Conservation (phyloP, 2,888 invertebrate species). For the Macaria liturata region DNA sequence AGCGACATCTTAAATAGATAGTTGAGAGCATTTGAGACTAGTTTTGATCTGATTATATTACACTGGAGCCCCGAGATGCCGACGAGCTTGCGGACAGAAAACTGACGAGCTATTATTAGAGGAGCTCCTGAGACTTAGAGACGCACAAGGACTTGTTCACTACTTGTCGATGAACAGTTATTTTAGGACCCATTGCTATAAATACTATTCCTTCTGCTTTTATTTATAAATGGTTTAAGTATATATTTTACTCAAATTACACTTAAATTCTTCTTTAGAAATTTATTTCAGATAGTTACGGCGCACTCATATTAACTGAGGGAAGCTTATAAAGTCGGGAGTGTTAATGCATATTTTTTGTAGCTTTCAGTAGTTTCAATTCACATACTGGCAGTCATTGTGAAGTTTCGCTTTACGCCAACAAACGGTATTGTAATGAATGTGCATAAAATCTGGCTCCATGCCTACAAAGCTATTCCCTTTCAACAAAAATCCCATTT, state of each 20-base stretch:
- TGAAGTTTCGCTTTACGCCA: not conserved
- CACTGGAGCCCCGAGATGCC: too few relatives aligned
- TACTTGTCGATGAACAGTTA: too few relatives aligned
- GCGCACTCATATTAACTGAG: too few relatives aligned
- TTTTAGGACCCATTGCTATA: too few relatives aligned
- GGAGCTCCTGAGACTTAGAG: not conserved
- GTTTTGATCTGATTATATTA: constrained; percentile 4
- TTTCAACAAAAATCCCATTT: constrained; percentile 23
- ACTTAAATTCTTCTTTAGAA: too few relatives aligned
- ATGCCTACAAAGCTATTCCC: constrained; percentile 11
- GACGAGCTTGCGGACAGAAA: not conserved
- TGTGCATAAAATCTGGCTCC: constrained; percentile 9
- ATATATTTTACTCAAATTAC: too few relatives aligned
- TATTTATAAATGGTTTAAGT: too few relatives aligned
- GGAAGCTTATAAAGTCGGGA: too few relatives aligned
- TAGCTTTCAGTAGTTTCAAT: not conserved
- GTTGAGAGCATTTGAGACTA: constrained; percentile 22
- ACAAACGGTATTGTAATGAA: constrained; percentile 5
- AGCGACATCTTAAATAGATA: constrained; percentile 1
- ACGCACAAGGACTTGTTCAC: too few relatives aligned
- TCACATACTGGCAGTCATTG: not conserved
- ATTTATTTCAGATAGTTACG: too few relatives aligned
- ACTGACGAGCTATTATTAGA: not conserved
- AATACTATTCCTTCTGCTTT: too few relatives aligned
- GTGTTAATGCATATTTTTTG: not conserved